Base-by-base conservation (phyloP, 2,113 vertebrate species). In the Cranoglanis bouderius region DNA sequence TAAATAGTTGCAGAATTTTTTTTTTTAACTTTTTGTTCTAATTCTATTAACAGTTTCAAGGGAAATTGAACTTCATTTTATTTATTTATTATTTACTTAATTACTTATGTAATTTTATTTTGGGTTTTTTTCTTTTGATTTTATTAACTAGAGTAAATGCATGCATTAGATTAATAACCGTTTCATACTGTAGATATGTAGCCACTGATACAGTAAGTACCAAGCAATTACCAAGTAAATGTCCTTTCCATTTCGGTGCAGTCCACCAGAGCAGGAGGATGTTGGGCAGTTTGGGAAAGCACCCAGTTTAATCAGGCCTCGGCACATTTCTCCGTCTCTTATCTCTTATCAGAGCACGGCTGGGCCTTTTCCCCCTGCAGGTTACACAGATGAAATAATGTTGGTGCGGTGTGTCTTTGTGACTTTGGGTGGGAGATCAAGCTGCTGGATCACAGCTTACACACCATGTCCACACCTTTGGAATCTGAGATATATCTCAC, bases 331-430 rank as follows among this genome's bases (percentile, higher is more conserved):
- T 86, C 85, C n/a, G 21, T 80, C 82, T 84, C 88, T 89, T 92
- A 92, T 92, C 90, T 90, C 81, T 86, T 88, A 89, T 85, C 88
- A 35, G 86, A 74, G 38, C 86, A 84, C 83, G 84, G 88, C 90
- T 85, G 90, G 89, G 85, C 83, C 90, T 81, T 89, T 91, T 92
- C 88, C 90, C 84, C n/a, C 81, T n/a, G 86, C 91, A 92, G 92
- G 91, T 91, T 90, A 82, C 53, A 51, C 86, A 91, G 85, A 92
- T 92, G 87, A 93, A 89, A 91, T 89, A 86, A 90, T 83, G 87
- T 85, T 92, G 90, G 82, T 90, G 59, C n/a, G 77, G 63, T 77
- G 75, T 63, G 55, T 81, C 49, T 67, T 65, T 65, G 32, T 29
- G 46, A 43, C 57, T 86, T 78, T 78, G 78, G 78, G 59, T 83